Evolutionary conservation across 2,888 invertebrate species (phyloP), one percentile per base, ranked within the genome.

Genomic region (Dendrolimus pini): DNA sequence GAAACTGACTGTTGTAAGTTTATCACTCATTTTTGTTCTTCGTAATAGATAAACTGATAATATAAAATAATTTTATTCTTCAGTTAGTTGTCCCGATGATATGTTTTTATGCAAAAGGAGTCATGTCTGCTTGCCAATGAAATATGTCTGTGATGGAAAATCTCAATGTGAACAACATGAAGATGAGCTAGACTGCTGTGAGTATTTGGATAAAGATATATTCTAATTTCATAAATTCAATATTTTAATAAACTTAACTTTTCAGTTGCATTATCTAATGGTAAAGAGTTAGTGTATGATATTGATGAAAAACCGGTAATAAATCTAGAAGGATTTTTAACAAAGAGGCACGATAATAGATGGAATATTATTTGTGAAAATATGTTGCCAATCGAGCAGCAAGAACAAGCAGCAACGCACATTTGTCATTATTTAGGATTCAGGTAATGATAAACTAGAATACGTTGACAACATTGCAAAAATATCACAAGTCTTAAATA

Each of bases 181-280:
- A 83, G 97, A 97, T 74, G 97, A 97, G 89, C 73, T 91, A 56
- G 93, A 96, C 75, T 97, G 97, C 75, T 93, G 96, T 96, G 82
- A 93, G 94, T 82, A 61, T 56, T 41, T 58, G 13, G 12, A 42
- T 54, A 56, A 9, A 53, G 3, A 47, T 12, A 47, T 47, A 47
- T 47, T 47, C 9, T 10, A 9, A 12, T 9, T 47, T 47, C 10
- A 47, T 47, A 10, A 10, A 47, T 47, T 10, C 9, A 47, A 10
- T 47, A 47, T 47, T 47, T 9, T 10, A 1, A 47, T 10, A 47
- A 47, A 47, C 6, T 47, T 47, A 47, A 30, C 6, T 30, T 30
- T 30, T 30, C 69, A 96, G 96, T 93, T 80, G 91, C 95, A 9
- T 78, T 96, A 57, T 93, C 94, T 0, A 92, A 95, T 79, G 95